Base-by-base conservation (phyloP, 2,888 invertebrate species). In the Melipona bicolor region DNA sequence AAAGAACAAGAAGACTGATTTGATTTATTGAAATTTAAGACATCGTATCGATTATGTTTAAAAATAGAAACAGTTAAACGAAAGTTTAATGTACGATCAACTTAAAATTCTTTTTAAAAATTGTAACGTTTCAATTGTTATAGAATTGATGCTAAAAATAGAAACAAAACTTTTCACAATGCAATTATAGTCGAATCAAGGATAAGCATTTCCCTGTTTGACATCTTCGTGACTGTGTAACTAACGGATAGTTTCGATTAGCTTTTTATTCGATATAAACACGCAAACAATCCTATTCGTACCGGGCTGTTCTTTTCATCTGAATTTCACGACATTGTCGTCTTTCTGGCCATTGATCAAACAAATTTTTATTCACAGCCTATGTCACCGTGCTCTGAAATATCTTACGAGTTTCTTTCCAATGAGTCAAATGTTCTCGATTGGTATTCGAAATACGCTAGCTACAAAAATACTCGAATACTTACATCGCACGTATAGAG, bases 331-430 rank as follows among this genome's bases (percentile, higher is more conserved):
- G 69, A 17, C 64, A 75, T 43, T 43, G 15, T 61, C 36, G 67
- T 15, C 32, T 79, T 78, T 74, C 72, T 72, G 9, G 62, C 17
- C 80, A 89, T 90, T 81, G 87, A 90, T 80, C 89, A 89, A 90
- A 89, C 89, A 87, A 24, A 64, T 80, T 84, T 43, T 88, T 86
- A 81, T 80, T 85, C 69, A 79, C 78, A 76, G 61, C 61, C 61
- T 76, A 68, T 69, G 54, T 70, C 61, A 62, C 24, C 24, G 71
- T 13, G 67, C 49, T 61, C 52, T 13, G n/a, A 62, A 59, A 11
- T 54, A 27, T 36, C 64, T 49, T 77, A 5, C 2, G 32, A 64
- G n/a, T 32, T 32, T 32, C 21, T 27, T 32, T 32, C 21, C 21
- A 21, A 64, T 64, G 32, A 64, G 21, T 64, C 32, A 3, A 61